Base-by-base conservation (phyloP, 2,797 vertebrate genomes). In the Catostomus latipinnis region DNA sequence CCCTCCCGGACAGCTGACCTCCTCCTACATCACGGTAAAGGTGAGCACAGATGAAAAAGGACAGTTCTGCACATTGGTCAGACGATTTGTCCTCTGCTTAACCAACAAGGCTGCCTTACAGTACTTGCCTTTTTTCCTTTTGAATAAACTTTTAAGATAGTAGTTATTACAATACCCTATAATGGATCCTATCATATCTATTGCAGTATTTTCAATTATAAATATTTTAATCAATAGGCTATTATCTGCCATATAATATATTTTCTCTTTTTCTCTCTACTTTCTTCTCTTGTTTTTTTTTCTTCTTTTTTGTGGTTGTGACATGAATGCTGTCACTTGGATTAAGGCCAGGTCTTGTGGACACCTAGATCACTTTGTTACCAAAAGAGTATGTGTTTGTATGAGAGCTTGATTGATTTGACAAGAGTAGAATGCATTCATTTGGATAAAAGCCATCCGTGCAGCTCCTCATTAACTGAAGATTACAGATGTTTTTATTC, bases 281-380 rank as follows among this genome's bases (percentile, higher is more conserved):
- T 73, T 7, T 68, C 22, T 67, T 22, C 63, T 75, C 50, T n/a
- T 14, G 8, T 46, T 48, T 65, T 48, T 45, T 53, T 68, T 73
- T 60, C 9, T 60, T 13, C 34, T 8, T 34, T 52, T 54, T 13
- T 48, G 7, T 18, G 9, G 52, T 14, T 72, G 60, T 22, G 22
- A 58, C 63, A 71, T 54, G 13, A 57, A 34, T 58, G 48, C 54
- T 78, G 62, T 61, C 78, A 63, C 43, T 75, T 75, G 61, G 56
- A 81, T 81, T 71, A 71, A 80, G 18, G 58, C 74, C 74, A 77
- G 45, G 13, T 82, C 75, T 77, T 71, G 54, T 58, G 10, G 14
- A 48, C 18, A 12, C n/a, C 34, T 18, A 10, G 48, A 49, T 60
- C 5, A 0, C 14, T 13, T 34, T 71, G 9, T 16, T 18, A 7